These are phyloP conservation scores for Gobius niger DNA, from an alignment of 2,113 vertebrate species.

Conservation along the genomic window DNA sequence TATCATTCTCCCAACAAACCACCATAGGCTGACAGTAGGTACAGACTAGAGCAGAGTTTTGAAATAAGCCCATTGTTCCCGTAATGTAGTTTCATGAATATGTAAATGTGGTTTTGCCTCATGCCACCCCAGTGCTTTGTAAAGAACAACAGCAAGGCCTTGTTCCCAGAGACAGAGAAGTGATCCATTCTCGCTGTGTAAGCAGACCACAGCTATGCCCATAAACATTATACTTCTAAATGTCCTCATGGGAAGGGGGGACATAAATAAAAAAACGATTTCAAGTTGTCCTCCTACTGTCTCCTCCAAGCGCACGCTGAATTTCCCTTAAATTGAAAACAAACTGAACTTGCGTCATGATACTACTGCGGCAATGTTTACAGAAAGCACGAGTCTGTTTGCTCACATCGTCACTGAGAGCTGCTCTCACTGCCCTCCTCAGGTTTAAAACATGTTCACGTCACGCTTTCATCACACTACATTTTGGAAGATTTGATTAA, in stretches of 20 bases:
- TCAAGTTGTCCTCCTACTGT: background rate
- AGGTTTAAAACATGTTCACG: background rate
- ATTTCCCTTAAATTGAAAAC: background rate
- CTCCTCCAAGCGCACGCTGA: background rate
- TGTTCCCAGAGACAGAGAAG: constrained; percentile 51
- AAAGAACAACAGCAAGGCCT: constrained; percentile 63
- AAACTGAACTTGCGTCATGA: background rate
- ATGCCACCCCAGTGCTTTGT: constrained; percentile 63
- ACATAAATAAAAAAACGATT: background rate
- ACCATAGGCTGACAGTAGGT: background rate
- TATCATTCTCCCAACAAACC: too few species aligned
- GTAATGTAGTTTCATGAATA: constrained; percentile 47
- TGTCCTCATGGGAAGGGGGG: constrained; percentile 17
- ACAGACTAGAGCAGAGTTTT: constrained; percentile 17
- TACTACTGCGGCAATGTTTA: background rate
- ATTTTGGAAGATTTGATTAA: too few species aligned
- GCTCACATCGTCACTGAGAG: background rate
- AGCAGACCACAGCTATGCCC: constrained; percentile 33
- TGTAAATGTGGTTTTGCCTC: constrained; percentile 42
- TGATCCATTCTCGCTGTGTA: constrained; percentile 25
- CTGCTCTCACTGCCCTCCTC: background rate
- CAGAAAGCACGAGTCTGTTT: background rate
- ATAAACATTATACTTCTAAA: constrained; percentile 22
- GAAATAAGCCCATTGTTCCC: constrained; percentile 13
- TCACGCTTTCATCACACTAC: too few species aligned